A percentile compares a stretch with the other conserved stretches of the same genome.
Evolutionary conservation across 2,113 vertebrate genomes (phyloP).

Genomic region (Telmatochromis sp.): DNA sequence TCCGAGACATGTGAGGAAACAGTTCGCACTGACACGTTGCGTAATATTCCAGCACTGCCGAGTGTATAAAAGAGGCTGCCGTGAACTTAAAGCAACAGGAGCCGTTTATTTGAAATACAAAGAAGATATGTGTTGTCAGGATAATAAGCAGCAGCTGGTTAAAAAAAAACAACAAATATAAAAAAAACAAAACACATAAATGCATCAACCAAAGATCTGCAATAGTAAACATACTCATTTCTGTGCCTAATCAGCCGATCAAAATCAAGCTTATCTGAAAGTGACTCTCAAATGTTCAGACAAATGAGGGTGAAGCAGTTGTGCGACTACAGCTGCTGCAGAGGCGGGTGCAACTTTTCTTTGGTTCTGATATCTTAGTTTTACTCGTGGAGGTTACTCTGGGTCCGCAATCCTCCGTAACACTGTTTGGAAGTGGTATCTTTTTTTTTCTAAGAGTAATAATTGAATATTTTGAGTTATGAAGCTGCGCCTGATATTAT

Average conservation of each 20-base stretch:
- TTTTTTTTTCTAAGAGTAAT: not conserved
- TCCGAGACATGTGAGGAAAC: not conserved
- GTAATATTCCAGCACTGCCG: not conserved
- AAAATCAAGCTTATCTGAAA: not conserved
- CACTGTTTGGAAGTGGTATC: not conserved
- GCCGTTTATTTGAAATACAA: not conserved
- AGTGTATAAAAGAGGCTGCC: not conserved
- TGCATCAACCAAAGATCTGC: not conserved
- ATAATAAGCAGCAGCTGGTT: not conserved
- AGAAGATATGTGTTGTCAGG: not conserved
- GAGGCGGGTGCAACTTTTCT: not conserved
- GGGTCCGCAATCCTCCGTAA: not conserved
- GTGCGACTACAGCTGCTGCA: not conserved
- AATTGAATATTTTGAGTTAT: not conserved
- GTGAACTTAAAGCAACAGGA: not conserved
- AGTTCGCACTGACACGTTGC: not conserved
- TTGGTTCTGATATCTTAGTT: not conserved
- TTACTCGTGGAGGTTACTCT: not conserved
- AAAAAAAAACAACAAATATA: not conserved
- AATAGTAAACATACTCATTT: not conserved
- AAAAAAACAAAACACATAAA: not conserved
- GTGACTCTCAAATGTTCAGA: not conserved
- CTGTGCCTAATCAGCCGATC: not conserved
- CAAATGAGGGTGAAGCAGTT: not conserved
- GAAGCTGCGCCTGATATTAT: not conserved